phyloP scores from a whole-genome alignment of 2,113 vertebrate genomes.

The Malurus melanocephalus region DNA sequence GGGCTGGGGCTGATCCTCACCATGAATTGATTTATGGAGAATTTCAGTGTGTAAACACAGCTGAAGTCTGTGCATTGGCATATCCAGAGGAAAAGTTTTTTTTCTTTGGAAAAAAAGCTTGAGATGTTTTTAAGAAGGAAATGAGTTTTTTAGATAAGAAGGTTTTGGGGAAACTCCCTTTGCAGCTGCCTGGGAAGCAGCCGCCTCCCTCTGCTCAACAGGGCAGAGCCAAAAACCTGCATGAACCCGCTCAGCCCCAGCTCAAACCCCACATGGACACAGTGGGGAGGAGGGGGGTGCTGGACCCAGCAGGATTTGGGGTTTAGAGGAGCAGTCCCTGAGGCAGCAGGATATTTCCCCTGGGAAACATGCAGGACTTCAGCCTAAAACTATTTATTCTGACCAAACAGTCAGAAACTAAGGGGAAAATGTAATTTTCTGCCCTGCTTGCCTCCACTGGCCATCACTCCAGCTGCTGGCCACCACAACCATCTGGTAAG shows the following conservation, averaged over 20 bases:
- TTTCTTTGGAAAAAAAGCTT: not conserved
- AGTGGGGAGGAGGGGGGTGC: rapidly evolving
- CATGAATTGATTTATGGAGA: not conserved
- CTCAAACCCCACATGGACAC: rapidly evolving
- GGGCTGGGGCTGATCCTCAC: not conserved
- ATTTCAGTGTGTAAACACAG: not conserved
- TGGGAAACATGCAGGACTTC: not conserved
- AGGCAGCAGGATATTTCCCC: not conserved
- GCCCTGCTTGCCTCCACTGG: not conserved
- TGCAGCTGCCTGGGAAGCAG: slow-evolving; percentile 21
- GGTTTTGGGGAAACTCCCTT: slow-evolving; percentile 30
- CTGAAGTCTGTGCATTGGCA: not conserved
- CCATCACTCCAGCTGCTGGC: not conserved
- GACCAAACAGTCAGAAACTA: not conserved
- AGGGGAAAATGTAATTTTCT: not conserved
- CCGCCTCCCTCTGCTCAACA: not conserved
- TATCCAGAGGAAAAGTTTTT: not conserved
- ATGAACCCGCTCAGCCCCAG: not conserved
- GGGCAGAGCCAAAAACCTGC: slow-evolving; percentile 12
- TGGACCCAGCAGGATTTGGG: not conserved
- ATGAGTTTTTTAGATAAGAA: slow-evolving; percentile 15
- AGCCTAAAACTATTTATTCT: not conserved
- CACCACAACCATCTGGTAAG: not conserved
- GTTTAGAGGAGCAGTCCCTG: not conserved
- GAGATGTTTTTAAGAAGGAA: slow-evolving; percentile 33